Percentiles rank a stretch among this genome's conserved stretches.
Conservation (phyloP, 2,888 invertebrate species). For the Harmothoe impar region DNA sequence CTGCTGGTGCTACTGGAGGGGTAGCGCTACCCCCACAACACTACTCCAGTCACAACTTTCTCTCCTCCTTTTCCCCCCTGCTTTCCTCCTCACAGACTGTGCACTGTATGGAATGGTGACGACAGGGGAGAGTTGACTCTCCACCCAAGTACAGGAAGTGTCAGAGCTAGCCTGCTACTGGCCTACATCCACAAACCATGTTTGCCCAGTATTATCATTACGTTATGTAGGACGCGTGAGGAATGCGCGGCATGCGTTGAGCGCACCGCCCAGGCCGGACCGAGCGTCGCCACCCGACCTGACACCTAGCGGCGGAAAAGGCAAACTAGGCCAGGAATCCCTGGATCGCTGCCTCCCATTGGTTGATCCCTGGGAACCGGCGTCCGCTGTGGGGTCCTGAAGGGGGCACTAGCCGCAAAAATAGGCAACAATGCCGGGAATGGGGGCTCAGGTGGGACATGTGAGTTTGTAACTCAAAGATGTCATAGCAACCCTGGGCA, state of each 20-base stretch:
- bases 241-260: constrained; percentile 17
- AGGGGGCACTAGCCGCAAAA: background rate
- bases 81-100: background rate
- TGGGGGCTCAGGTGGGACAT: background rate
- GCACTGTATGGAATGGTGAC: background rate
- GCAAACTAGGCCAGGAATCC: constrained; percentile 59
- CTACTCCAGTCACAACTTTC: too few species aligned
- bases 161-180: background rate
- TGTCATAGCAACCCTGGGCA: constrained; percentile 1
- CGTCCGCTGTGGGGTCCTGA: background rate
- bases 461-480: background rate
- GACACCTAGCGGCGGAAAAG: constrained; percentile 54
- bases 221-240: constrained; percentile 33
- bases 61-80: background rate
- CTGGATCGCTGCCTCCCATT: constrained; percentile 37
- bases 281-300: background rate
- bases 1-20: too few species aligned
- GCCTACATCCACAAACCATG: constrained; percentile 39
- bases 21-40: too few species aligned
- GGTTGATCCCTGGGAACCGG: background rate
- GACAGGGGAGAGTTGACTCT: constrained; percentile 18
- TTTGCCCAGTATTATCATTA: constrained; percentile 61
- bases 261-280: background rate
- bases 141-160: constrained; percentile 36
- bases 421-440: constrained; percentile 44